phyloP scores from a whole-genome alignment of 2,888 invertebrate species.

The Oxystoma pomonae region DNA sequence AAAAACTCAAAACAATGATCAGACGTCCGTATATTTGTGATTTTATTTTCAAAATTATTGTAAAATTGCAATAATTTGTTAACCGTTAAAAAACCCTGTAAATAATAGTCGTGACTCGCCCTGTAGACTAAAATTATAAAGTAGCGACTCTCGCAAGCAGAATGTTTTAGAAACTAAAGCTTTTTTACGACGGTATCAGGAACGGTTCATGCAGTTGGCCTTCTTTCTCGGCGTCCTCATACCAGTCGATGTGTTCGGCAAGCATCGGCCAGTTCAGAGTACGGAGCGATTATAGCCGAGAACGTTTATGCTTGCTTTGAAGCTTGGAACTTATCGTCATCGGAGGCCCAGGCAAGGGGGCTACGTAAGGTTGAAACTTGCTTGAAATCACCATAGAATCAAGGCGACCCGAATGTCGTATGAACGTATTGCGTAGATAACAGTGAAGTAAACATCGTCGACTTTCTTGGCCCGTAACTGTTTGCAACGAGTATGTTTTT shows the following conservation, averaged over 20 bases:
- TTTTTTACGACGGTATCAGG: constrained; percentile 40
- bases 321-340: constrained; percentile 39
- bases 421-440: constrained; percentile 39
- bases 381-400: constrained; percentile 16
- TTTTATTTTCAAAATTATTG: too few relatives aligned
- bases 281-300: constrained; percentile 15
- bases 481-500: constrained; percentile 32
- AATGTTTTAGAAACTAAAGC: constrained; percentile 26
- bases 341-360: constrained; percentile 45
- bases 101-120: neutral
- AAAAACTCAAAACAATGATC: too few relatives aligned
- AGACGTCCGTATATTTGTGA: too few relatives aligned
- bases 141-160: constrained; percentile 38
- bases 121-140: constrained; percentile 9
- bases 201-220: constrained; percentile 46
- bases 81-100: neutral
- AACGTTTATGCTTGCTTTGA: constrained; percentile 16
- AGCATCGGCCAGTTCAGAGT: constrained; percentile 17
- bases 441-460: constrained; percentile 38
- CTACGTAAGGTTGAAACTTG: constrained; percentile 28
- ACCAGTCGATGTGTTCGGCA: constrained; percentile 28
- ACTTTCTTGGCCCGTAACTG: constrained; percentile 38
- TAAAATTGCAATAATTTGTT: too few relatives aligned
- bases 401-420: constrained; percentile 31
- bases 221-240: constrained; percentile 38